phyloP scores from a whole-genome alignment of 2,113 vertebrate species.

The Pachypanchax playfairii region DNA sequence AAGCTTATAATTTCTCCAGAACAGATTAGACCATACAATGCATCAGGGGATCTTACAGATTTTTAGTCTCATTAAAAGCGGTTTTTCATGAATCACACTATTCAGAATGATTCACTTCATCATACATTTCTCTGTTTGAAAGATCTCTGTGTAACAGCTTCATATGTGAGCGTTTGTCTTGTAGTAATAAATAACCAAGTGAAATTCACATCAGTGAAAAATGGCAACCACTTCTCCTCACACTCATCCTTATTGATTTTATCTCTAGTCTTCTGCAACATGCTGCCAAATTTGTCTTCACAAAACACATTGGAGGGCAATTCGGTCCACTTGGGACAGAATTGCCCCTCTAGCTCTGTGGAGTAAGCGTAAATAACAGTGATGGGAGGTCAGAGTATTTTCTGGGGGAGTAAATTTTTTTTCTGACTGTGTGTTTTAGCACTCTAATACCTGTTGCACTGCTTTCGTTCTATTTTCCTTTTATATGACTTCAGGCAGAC shows the following conservation, averaged over 20 bases:
- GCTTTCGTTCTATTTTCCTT: constrained; percentile 1
- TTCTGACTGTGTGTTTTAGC: constrained; percentile 13
- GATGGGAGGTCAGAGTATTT: constrained; percentile 38
- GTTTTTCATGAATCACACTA: constrained; percentile 57
- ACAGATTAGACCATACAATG: background rate
- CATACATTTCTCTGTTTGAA: constrained; percentile 47
- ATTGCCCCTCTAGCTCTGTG: constrained; percentile 35
- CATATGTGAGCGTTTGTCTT: constrained; percentile 15
- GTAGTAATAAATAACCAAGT: constrained; percentile 43
- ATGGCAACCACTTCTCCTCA: constrained; percentile 37
- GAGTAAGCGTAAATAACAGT: constrained; percentile 57
- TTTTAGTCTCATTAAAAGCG: constrained; percentile 59
- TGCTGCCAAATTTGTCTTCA: constrained; percentile 55
- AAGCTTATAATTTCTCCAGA: constrained; percentile 3
- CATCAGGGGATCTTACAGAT: constrained; percentile 35
- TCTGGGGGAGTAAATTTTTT: constrained; percentile 22
- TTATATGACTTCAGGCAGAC: background rate
- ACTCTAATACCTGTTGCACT: background rate
- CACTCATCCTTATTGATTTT: constrained; percentile 59
- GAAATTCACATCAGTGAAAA: constrained; percentile 53
- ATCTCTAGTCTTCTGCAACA: constrained; percentile 56
- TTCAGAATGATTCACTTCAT: constrained; percentile 58
- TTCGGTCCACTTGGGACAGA: constrained; percentile 37
- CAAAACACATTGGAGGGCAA: constrained; percentile 53
- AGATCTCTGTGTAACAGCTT: constrained; percentile 22